Percentiles rank a stretch among this genome's conserved stretches.
Conservation (phyloP, 2,888 invertebrate genomes). For the Noctua comes region DNA sequence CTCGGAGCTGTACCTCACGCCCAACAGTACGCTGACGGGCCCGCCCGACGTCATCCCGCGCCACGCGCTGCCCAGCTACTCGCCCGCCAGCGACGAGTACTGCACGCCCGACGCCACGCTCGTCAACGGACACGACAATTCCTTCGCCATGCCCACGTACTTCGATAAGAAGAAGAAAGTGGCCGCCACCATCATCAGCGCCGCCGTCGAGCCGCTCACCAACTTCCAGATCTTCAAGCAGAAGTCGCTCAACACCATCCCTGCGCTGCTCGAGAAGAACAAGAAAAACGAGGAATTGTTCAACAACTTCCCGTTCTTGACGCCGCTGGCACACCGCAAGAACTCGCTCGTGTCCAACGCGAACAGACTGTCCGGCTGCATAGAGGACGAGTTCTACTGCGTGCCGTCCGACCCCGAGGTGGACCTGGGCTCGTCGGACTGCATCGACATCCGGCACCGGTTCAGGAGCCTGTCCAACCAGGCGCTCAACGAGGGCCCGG, state of each 20-base stretch:
- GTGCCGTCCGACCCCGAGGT: constrained; percentile 81
- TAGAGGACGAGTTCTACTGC: constrained; percentile 88
- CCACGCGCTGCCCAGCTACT: constrained; percentile 64
- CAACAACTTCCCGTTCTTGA: constrained; percentile 90
- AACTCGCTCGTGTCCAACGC: constrained; percentile 82
- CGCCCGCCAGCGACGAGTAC: constrained; percentile 79
- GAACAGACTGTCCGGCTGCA: constrained; percentile 82
- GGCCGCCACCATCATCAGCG: constrained; percentile 77
- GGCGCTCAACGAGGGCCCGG: constrained; percentile 70
- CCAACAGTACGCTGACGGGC: constrained; percentile 78
- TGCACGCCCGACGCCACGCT: constrained; percentile 79
- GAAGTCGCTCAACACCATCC: constrained; percentile 87
- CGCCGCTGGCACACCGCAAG: constrained; percentile 90
- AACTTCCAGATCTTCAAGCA: constrained; percentile 88
- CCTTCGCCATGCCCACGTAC: constrained; percentile 87
- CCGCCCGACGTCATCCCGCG: constrained; percentile 84
- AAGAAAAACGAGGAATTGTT: constrained; percentile 86
- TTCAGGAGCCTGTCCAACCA: constrained; percentile 78
- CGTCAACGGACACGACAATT: constrained; percentile 72
- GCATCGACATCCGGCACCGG: constrained; percentile 79
- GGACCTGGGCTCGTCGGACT: constrained; percentile 70
- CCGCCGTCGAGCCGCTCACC: constrained; percentile 82
- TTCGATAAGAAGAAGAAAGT: constrained; percentile 84
- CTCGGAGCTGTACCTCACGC: constrained; percentile 82
- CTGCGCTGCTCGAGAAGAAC: constrained; percentile 81